Evolutionary conservation across 2,888 invertebrate species (phyloP), one percentile per base, ranked within the genome.

Genomic region (Digitonthophagus gazella): DNA sequence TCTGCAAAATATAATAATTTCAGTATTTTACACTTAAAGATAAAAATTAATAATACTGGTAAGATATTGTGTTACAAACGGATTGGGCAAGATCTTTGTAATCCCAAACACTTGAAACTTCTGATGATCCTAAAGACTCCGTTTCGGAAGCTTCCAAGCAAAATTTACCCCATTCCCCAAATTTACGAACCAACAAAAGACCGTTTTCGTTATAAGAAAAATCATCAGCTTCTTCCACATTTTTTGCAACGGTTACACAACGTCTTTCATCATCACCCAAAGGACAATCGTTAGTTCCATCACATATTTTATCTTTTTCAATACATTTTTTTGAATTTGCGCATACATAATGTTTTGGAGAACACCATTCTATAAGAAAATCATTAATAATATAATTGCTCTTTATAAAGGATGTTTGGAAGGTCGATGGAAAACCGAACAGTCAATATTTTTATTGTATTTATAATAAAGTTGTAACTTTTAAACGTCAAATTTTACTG

Each of bases 81-180:
- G 92, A 91, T 78, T 88, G 85, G 3, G 92, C 93, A 54, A 93
- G 84, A 78, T 92, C 91, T 15, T 88, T 86, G 22, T 92, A 83
- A 75, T 89, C 87, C 83, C 90, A 88, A 2, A 86, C 84, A 64
- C n/a, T n/a, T n/a, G n/a, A n/a, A n/a, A n/a, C n/a, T n/a, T n/a
- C n/a, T n/a, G n/a, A n/a, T n/a, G n/a, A 88, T 86, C 65, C n/a
- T n/a, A n/a, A n/a, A n/a, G 85, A 82, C 1, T 88, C 84, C 0
- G 89, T 85, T 61, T 87, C 84, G 76, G 91, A 89, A 72, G 88
- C 90, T 72, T 90, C 89, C 15, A 91, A 85, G 75, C 93, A 93
- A 2, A 93, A 82, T 78, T 91, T 90, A 3, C 92, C 92, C 93
- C 93, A 93, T 64, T 86, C 84, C 0, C 93, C 93, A 74, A 89